Evolutionary conservation across 2,888 invertebrate species (phyloP).

Genomic region (Horisme vitalbata): DNA sequence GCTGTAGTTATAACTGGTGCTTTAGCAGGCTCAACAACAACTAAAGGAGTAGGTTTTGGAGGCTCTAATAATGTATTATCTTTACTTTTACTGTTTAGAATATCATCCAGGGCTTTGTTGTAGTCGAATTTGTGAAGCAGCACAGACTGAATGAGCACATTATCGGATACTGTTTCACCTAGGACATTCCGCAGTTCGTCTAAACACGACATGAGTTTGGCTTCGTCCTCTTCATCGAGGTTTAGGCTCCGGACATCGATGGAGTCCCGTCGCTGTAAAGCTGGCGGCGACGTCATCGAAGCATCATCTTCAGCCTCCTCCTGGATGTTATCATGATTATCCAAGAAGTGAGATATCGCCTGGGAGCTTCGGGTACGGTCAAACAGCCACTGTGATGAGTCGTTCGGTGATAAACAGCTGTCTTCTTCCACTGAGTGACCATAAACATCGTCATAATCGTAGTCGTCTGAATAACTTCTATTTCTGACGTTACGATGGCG

Average conservation of each 20-base stretch:
- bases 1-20: constrained; percentile 52
- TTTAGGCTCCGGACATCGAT: constrained; percentile 73
- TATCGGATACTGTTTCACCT: constrained; percentile 89
- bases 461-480: constrained; percentile 94
- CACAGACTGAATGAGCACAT: constrained; percentile 87
- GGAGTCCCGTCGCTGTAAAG: constrained; percentile 67
- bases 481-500: constrained; percentile 93
- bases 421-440: constrained; percentile 98
- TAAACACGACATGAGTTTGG: constrained; percentile 90
- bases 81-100: constrained; percentile 78
- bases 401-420: constrained; percentile 94
- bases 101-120: constrained; percentile 87
- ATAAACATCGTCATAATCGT: constrained; percentile 95
- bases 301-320: constrained; percentile 83
- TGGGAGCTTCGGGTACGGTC: constrained; percentile 89
- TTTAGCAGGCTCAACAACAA: constrained; percentile 53
- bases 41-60: constrained; percentile 43
- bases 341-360: constrained; percentile 89
- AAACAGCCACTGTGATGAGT: constrained; percentile 92
- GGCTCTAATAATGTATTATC: constrained; percentile 43
- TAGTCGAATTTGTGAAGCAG: constrained; percentile 88
- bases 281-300: constrained; percentile 43
- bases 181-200: constrained; percentile 91
- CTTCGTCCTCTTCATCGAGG: constrained; percentile 87
- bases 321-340: constrained; percentile 88